Percentiles rank a stretch among this genome's conserved stretches.
Evolutionary conservation across 2,113 vertebrate species (phyloP).

Genomic region (Cichladusa arquata): DNA sequence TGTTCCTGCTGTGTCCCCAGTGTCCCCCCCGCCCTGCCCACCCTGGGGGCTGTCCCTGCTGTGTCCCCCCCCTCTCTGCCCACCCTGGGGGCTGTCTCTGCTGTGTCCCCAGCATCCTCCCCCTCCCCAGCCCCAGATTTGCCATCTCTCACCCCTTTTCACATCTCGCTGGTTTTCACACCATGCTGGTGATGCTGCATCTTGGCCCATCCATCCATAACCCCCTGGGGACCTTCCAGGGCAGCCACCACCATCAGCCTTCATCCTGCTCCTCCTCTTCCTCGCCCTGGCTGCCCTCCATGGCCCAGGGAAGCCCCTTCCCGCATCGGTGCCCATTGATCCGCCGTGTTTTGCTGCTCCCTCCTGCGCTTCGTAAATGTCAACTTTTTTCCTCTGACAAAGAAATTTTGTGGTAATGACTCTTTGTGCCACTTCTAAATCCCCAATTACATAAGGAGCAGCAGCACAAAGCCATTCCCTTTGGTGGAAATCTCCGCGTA

Average conservation of each 20-base stretch:
- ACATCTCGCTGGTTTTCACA: neutral
- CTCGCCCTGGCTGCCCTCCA: neutral
- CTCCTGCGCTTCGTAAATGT: constrained; percentile 60
- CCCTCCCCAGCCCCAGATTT: accelerated
- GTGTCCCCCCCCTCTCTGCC: neutral
- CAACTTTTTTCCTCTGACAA: constrained; percentile 63
- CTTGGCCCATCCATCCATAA: neutral
- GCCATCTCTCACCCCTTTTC: neutral
- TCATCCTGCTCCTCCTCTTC: neutral
- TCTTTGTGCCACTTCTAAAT: constrained; percentile 73
- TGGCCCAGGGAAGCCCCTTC: neutral
- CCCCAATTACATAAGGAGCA: constrained; percentile 75
- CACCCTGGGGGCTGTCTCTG: neutral
- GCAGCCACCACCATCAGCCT: neutral
- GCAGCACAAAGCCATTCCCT: constrained; percentile 72
- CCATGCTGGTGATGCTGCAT: neutral
- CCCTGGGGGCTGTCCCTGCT: neutral
- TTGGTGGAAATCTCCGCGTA: constrained; percentile 73
- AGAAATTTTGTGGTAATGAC: constrained; percentile 73
- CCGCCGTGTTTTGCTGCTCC: constrained; percentile 39
- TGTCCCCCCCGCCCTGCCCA: accelerated
- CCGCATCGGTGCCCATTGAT: neutral
- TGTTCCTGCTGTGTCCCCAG: too few relatives aligned
- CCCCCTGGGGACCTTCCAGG: neutral
- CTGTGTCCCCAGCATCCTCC: neutral